Percentiles rank a stretch among this genome's conserved stretches.
Conservation (phyloP, 2,888 invertebrate species). For the Noctua janthina region DNA sequence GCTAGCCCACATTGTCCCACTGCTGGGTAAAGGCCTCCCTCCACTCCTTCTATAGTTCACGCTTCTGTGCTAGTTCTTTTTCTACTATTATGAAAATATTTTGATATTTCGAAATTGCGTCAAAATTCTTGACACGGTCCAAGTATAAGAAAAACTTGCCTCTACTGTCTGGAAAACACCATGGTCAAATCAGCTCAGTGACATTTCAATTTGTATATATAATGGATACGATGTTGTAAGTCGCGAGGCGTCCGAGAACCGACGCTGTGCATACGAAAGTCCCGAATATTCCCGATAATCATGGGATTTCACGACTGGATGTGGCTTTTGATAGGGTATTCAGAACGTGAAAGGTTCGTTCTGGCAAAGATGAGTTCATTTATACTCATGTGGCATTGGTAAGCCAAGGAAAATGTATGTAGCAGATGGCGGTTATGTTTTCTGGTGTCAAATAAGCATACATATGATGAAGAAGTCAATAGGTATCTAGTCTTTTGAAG, state of each 20-base stretch:
- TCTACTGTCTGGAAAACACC: conserved; percentile 56
- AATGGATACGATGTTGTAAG: conserved; percentile 75
- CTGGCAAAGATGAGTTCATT: conserved; percentile 17
- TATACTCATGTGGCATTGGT: conserved; percentile 6
- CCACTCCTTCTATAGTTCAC: too few relatives aligned
- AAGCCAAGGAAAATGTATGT: conserved; percentile 7
- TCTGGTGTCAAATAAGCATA: not conserved
- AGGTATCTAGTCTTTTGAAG: not conserved
- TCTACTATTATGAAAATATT: too few relatives aligned
- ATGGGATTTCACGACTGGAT: conserved; percentile 49
- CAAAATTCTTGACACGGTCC: conserved; percentile 2
- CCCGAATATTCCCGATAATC: conserved; percentile 50
- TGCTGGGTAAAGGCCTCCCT: too few relatives aligned
- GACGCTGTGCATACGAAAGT: conserved; percentile 73
- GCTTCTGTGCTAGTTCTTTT: too few relatives aligned
- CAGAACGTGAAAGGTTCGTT: conserved; percentile 11
- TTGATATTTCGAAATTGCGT: not conserved
- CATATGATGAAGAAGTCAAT: not conserved
- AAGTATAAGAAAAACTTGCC: conserved; percentile 28
- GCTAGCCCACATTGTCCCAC: too few relatives aligned
- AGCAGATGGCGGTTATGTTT: conserved; percentile 3
- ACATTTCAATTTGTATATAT: conserved; percentile 84
- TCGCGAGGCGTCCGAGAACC: conserved; percentile 68
- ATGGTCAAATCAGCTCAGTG: conserved; percentile 75
- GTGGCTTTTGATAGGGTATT: conserved; percentile 33